These are phyloP conservation scores for Ataeniobius toweri DNA, from an alignment of 2,797 vertebrate species.

Conservation along the genomic window DNA sequence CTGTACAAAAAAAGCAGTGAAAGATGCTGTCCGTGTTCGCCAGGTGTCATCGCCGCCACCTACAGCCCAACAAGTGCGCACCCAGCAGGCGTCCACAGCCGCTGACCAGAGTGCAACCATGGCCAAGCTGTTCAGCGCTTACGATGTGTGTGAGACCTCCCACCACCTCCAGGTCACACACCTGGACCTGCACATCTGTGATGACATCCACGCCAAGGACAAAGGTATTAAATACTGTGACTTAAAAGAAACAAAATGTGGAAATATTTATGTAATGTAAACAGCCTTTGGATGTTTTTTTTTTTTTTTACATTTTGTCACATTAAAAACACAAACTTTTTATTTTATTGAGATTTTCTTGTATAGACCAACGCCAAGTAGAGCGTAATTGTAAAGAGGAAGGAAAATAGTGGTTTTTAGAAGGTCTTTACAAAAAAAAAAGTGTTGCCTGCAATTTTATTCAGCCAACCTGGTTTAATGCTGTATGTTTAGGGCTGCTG, in stretches of 20 bases:
- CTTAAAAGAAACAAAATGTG: background rate
- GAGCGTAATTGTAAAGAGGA: background rate
- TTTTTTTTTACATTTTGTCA: background rate
- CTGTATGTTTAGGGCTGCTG: too few relatives aligned
- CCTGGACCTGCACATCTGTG: constrained; percentile 97
- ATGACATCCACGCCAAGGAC: constrained; percentile 93
- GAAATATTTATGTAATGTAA: background rate
- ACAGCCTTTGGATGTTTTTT: background rate
- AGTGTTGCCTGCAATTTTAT: too few relatives aligned
- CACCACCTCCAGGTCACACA: constrained; percentile 97
- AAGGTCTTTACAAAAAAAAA: background rate
- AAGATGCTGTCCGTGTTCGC: constrained; percentile 1
- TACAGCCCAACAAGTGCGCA: constrained; percentile 87
- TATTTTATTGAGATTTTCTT: too few relatives aligned
- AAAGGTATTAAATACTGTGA: constrained; percentile 79
- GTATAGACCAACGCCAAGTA: too few relatives aligned
- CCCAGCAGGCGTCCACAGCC: constrained; percentile 83
- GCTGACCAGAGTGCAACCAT: constrained; percentile 89
- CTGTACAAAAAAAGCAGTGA: background rate
- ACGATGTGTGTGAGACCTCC: constrained; percentile 95
- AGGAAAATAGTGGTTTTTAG: background rate
- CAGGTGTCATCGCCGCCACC: constrained; percentile 83
- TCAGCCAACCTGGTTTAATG: too few relatives aligned
- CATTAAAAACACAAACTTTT: background rate
- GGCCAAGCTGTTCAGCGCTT: constrained; percentile 89